Evolutionary conservation across 2,888 invertebrate species (phyloP).

Genomic region (Eristalinus sepulchralis): DNA sequence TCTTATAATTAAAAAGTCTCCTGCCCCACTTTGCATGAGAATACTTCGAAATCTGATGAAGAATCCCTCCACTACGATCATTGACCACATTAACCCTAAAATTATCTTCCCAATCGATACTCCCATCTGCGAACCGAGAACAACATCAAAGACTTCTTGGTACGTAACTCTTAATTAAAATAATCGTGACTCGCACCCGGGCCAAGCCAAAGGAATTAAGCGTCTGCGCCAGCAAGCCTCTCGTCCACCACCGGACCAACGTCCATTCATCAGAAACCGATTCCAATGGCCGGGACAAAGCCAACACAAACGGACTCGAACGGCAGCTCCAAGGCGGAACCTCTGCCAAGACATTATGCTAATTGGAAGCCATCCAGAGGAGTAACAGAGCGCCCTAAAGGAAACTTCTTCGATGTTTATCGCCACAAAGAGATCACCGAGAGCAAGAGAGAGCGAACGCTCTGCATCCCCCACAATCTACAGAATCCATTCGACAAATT

Average conservation of each 20-base stretch:
- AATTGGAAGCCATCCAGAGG: constrained; percentile 47
- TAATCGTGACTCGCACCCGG: neutral
- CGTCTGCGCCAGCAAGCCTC: neutral
- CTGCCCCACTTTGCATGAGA: neutral
- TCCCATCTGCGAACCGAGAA: neutral
- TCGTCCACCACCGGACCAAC: neutral
- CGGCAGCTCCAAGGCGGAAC: neutral
- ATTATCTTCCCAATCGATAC: neutral
- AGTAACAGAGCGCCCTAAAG: constrained; percentile 19
- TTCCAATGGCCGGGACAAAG: neutral
- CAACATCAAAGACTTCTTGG: neutral
- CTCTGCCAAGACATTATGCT: constrained; percentile 60
- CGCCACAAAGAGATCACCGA: constrained; percentile 53
- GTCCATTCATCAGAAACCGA: neutral
- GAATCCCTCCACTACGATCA: neutral
- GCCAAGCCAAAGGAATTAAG: neutral
- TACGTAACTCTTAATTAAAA: neutral
- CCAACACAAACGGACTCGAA: neutral
- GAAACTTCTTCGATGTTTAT: constrained; percentile 56
- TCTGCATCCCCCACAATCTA: neutral
- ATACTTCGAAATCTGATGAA: neutral
- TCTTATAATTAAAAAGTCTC: neutral
- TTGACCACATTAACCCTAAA: neutral
- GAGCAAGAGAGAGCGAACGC: constrained; percentile 16
- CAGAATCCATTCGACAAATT: constrained; percentile 67